Base-by-base conservation (phyloP, 1,140 invertebrate species). In the Anastrepha obliqua region DNA sequence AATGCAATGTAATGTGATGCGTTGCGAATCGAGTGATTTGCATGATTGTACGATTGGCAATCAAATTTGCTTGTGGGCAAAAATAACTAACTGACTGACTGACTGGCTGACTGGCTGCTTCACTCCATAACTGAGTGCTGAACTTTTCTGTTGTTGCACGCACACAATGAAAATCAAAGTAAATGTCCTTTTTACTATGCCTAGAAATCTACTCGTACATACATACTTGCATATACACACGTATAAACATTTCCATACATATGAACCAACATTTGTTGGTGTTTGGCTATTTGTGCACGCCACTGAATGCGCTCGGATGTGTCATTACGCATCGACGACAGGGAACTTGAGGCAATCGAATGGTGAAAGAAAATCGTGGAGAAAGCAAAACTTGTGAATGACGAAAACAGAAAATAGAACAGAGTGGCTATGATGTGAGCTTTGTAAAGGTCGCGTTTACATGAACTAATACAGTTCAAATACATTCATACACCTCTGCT, bases 61-160 rank as follows among this genome's bases (percentile, higher is more conserved):
- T 81, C 74, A 81, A 81, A 81, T 55, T 81, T 81, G 74, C 74
- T 81, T 81, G 20, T 55, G 74, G 47, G 74, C 47, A 81, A 81
- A 81, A 55, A 81, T 55, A 81, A 81, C 47, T 55, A 15, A 51
- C 44, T 20, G 15, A 78, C 70, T 55, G 74, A 81, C 74, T 81
- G 47, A 81, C 47, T n/a, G n/a, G 7, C 17, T 29, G 29, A 29
- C 29, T 29, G 29, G 29, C 29, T 29, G 29, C 29, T n/a, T 29
- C 42, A 55, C 47, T 29, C 51, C 17, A 81, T 81, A 81, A 81
- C 8, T 51, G n/a, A 58, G 20, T 55, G 47, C 5, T 81, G n/a
- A 39, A 39, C 64, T 39, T 2, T 67, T 6, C 29, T 5, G 64
- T 39, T 58, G 74, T 17, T 11, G 74, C 55, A 47, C n/a, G 74